Conservation (phyloP, 1,140 invertebrate species). For the Cryptotermes secundus region DNA sequence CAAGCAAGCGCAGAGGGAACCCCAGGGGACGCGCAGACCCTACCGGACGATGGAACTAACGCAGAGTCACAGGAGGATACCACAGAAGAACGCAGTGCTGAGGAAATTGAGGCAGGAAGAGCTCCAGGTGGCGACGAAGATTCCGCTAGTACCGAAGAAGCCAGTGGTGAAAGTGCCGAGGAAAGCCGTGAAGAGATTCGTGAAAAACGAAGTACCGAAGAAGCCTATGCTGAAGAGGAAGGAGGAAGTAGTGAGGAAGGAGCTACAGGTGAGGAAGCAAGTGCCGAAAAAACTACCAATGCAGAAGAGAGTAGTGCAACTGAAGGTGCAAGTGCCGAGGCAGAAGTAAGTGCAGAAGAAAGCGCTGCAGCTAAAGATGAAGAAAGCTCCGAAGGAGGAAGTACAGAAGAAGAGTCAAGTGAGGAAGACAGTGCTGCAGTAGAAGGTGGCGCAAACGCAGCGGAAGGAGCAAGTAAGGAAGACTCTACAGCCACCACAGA, state of each 20-base stretch:
- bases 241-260: neutral
- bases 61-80: neutral
- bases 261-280: constrained; percentile 32
- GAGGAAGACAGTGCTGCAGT: too few relatives aligned
- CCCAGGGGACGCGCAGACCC: neutral
- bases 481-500: constrained; percentile 21
- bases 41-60: neutral
- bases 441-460: too few relatives aligned
- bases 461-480: too few relatives aligned
- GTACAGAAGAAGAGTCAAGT: neutral
- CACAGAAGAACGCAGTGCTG: neutral
- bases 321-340: neutral
- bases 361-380: neutral
- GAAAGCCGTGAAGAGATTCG: neutral
- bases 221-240: neutral
- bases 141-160: neutral
- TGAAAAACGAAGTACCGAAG: neutral
- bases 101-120: neutral
- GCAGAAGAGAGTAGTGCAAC: constrained; percentile 2
- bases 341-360: constrained; percentile 31
- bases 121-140: neutral
- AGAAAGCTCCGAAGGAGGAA: constrained; percentile 28
- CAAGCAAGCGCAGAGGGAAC: constrained; percentile 8
- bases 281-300: neutral
- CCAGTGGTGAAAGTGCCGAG: neutral